Percentiles rank a stretch among this genome's conserved stretches.
phyloP scores from a whole-genome alignment of 2,113 vertebrate species.

The Stegastes partitus region DNA sequence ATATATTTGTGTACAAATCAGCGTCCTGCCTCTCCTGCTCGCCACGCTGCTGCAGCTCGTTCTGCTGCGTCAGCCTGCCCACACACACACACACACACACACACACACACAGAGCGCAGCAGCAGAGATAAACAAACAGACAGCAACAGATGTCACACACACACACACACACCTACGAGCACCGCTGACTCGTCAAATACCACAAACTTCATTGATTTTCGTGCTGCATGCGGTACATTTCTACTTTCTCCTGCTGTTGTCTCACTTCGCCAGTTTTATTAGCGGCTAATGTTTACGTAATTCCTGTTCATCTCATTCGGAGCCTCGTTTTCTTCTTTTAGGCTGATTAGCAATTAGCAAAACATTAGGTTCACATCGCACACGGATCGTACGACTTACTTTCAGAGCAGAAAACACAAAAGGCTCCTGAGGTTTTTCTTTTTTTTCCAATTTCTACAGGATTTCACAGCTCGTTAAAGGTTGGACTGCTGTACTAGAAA shows the following conservation, averaged over 20 bases:
- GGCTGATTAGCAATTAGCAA: no score
- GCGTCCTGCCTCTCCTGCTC: conserved; percentile 12
- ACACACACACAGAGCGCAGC: conserved; percentile 16
- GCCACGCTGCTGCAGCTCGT: conserved; percentile 68
- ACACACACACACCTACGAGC: background rate
- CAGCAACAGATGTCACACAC: conserved; percentile 22
- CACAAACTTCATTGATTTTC: conserved; percentile 25
- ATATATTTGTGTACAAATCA: conserved; percentile 7
- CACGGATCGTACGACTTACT: no score
- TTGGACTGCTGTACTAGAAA: no score
- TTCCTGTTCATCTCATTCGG: background rate
- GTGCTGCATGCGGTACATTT: background rate
- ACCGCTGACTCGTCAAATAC: background rate
- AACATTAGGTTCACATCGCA: no score
- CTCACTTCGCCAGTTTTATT: background rate
- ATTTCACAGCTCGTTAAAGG: no score
- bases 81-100: conserved; percentile 36
- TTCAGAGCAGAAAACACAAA: no score
- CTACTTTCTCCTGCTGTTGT: background rate
- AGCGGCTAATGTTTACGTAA: background rate
- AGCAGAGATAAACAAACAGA: conserved; percentile 21
- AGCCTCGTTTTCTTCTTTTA: no score
- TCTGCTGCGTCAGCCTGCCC: conserved; percentile 68
- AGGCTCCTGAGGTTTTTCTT: no score
- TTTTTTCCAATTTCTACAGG: no score